Base-by-base conservation (phyloP, 2,797 vertebrate genomes). In the Pteronotus mesoamericanus region DNA sequence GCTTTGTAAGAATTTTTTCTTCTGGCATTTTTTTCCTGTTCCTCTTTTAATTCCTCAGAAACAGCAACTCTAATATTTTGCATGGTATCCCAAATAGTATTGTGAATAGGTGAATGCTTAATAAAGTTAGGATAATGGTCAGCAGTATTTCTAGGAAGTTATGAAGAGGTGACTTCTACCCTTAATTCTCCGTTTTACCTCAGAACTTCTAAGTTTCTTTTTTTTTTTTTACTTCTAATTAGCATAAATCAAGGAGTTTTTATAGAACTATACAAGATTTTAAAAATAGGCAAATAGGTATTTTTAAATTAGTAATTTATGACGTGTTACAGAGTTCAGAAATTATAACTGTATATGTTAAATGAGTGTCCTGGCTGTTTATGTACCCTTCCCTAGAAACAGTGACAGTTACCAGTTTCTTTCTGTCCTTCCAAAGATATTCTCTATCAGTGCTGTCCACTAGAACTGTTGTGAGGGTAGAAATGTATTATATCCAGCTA, bases 281-380 rank as follows among this genome's bases (percentile, higher is more conserved):
- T 96, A 86, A 74, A 94, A 94, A 53, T 93, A 91, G 46, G 14
- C n/a, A 89, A 77, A 42, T 68, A 57, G 51, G 69, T 91, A 39
- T 68, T 89, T 89, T 85, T 46, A 64, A 80, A 86, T 68, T 79
- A 84, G 34, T 92, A 80, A 14, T 86, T 59, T 79, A 46, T 89
- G 8, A 59, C 66, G n/a, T 26, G 39, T 85, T 91, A 53, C 10
- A 82, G 86, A 91, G 48, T 92, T 92, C 15, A 68, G n/a, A 96
- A 87, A n/a, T 95, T 96, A 92, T 84, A 86, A 75, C 46, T 86
- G 6, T 24, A 2, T 82, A 32, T 91, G 10, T 90, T 86, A 57
- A 94, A 32, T 95, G 78, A 48, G 14, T 91, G 34, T 74, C 39
- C 39, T 44, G 86, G 9, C 2, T 6, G 4, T 88, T 46, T 55